Conservation (phyloP, 2,888 invertebrate genomes). For the Cerastoderma edule region DNA sequence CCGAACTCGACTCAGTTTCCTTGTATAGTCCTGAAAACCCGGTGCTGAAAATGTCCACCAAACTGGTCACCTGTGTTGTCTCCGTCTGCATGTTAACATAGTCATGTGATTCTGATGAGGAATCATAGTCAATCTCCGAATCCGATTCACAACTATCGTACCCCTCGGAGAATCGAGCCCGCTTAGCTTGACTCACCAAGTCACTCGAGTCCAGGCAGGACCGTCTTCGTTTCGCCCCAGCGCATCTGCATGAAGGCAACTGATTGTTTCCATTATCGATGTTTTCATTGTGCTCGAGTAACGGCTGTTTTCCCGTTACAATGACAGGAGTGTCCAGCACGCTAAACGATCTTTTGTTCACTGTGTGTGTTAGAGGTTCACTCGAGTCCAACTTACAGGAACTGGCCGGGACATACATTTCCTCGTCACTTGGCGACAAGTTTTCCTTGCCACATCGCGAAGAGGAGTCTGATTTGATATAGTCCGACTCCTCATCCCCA, state of each 20-base stretch:
- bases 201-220: constrained; percentile 49
- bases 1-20: constrained; percentile 32
- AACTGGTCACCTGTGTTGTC: constrained; percentile 74
- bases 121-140: constrained; percentile 45
- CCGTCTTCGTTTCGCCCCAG: constrained; percentile 60
- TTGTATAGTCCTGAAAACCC: constrained; percentile 75
- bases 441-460: constrained; percentile 5
- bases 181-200: constrained; percentile 52
- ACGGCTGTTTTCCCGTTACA: constrained; percentile 49
- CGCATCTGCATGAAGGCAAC: constrained; percentile 54
- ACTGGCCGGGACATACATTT: background rate
- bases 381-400: background rate
- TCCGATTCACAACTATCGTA: constrained; percentile 45
- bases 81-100: constrained; percentile 73
- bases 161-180: constrained; percentile 53
- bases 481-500: constrained; percentile 33
- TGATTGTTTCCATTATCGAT: constrained; percentile 46
- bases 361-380: background rate
- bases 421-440: background rate
- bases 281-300: constrained; percentile 47
- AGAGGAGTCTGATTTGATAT: too few relatives aligned
- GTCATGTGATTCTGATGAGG: constrained; percentile 21
- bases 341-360: constrained; percentile 14
- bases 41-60: constrained; percentile 79
- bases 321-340: constrained; percentile 25